A percentile compares a stretch with the other conserved stretches of the same genome.
phyloP scores from a whole-genome alignment of 2,888 invertebrate species.

The Nephrotoma flavescens region DNA sequence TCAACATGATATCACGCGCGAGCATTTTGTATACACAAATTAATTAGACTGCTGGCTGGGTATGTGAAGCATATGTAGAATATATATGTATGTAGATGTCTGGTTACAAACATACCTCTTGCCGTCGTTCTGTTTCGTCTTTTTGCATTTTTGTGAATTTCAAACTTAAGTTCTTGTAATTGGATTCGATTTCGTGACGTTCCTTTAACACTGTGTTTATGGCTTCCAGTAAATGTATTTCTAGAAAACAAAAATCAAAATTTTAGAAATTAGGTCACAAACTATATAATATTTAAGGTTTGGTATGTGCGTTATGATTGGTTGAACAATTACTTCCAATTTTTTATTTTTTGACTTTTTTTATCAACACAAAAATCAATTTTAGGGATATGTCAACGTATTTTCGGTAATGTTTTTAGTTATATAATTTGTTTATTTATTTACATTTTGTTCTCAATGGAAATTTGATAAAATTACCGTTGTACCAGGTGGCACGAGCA shows the following conservation, averaged over 20 bases:
- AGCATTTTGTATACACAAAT: not conserved
- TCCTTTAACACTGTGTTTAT: slow-evolving; percentile 9
- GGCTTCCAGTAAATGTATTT: slow-evolving; percentile 8
- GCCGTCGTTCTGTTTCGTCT: slow-evolving; percentile 8
- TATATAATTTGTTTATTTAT: not conserved
- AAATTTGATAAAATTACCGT: not conserved
- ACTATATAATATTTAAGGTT: not conserved
- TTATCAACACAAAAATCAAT: not conserved
- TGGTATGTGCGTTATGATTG: not conserved
- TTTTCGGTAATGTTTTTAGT: not conserved
- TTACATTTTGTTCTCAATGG: not conserved
- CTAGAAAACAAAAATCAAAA: not conserved
- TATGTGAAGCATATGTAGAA: not conserved
- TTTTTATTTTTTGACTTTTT: not conserved
- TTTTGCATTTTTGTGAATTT: slow-evolving; percentile 8
- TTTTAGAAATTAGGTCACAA: not conserved
- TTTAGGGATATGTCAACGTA: not conserved
- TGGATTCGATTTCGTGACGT: slow-evolving; percentile 10
- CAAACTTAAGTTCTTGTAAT: slow-evolving; percentile 8
- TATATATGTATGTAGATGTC: not conserved
- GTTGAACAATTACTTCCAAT: not conserved
- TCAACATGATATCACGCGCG: not conserved
- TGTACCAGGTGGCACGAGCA: not conserved
- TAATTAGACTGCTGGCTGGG: not conserved
- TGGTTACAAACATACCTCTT: slow-evolving; percentile 5